phyloP scores from a whole-genome alignment of 2,888 invertebrate species.

The Agrotis segetum region DNA sequence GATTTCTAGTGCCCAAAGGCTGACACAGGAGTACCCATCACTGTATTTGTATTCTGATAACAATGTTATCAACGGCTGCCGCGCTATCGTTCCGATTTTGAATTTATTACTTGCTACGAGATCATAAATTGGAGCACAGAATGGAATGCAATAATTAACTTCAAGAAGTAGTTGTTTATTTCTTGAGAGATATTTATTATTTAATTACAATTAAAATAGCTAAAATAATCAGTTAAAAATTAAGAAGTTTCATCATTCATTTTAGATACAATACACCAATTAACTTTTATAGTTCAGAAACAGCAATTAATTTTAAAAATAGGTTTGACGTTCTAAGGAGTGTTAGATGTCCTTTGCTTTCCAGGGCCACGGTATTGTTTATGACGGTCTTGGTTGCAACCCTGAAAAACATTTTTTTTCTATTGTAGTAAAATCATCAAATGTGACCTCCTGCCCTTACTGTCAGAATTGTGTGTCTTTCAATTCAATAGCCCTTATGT shows the following conservation, averaged over 20 bases:
- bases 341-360: no score
- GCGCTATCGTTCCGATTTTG: conserved; percentile 35
- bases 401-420: no score
- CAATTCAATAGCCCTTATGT: no score
- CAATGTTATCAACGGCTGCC: conserved; percentile 60
- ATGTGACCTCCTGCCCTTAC: no score
- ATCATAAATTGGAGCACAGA: conserved; percentile 17
- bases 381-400: no score
- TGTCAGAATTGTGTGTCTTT: no score
- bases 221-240: not conserved
- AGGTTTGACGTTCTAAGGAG: no score
- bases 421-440: no score
- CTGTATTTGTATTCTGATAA: conserved; percentile 71
- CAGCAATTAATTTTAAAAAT: no score
- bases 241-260: not conserved
- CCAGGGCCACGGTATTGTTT: no score
- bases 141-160: conserved; percentile 20
- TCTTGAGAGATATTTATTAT: not conserved
- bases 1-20: not conserved
- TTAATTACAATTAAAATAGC: conserved; percentile 9
- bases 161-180: not conserved
- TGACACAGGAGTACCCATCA: not conserved
- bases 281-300: no score
- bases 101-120: conserved; percentile 32
- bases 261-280: not conserved